Evolutionary conservation across 92 coral and sea anemone genomes (phyloP).

Genomic region (Palythoa grandis): DNA sequence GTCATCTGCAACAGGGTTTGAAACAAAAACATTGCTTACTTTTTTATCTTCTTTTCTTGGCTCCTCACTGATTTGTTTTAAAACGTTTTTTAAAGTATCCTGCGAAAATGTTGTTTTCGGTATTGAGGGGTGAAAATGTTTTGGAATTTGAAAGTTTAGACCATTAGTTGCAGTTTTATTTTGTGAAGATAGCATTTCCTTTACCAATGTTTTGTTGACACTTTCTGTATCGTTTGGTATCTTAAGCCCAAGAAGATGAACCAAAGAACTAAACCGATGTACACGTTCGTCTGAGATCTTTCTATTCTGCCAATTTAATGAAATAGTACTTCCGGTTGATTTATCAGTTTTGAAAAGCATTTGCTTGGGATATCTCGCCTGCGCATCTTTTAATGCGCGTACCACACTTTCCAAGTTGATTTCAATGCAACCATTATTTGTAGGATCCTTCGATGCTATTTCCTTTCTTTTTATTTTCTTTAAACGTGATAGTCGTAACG

Average conservation of each 20-base stretch:
- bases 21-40: not conserved
- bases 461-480: constrained; percentile 4
- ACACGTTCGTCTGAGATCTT: not conserved
- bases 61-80: not conserved
- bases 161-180: not conserved
- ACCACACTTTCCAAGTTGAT: constrained; percentile 23
- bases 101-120: not conserved
- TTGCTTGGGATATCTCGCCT: not conserved
- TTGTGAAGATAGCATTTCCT: not conserved
- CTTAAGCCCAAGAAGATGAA: constrained; percentile 26
- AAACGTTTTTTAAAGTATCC: not conserved
- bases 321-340: not conserved
- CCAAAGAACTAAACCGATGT: constrained; percentile 1
- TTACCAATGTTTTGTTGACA: constrained; percentile 28
- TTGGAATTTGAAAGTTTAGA: not conserved
- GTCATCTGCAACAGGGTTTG: not conserved
- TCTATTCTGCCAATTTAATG: not conserved
- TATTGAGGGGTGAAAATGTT: not conserved
- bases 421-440: constrained; percentile 17
- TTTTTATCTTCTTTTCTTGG: not conserved
- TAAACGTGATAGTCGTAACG: constrained; percentile 15
- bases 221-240: constrained; percentile 30
- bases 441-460: not conserved
- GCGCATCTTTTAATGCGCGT: not conserved
- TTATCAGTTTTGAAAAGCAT: not conserved